These are phyloP conservation scores for Drosophila murphyi DNA, from an alignment of 1,140 invertebrate species.

Conservation along the genomic window DNA sequence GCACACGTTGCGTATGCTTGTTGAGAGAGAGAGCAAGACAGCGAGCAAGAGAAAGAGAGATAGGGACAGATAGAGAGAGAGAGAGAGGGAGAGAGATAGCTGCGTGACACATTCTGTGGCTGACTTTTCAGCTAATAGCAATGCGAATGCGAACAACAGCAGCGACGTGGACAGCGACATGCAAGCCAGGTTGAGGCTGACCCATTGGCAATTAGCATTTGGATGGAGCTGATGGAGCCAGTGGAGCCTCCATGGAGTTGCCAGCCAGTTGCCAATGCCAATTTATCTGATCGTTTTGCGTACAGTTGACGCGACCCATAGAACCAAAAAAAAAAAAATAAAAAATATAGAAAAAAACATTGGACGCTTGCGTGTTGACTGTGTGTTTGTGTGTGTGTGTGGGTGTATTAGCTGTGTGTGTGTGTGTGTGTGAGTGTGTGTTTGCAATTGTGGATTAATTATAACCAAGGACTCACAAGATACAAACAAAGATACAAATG, in stretches of 20 bases:
- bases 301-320: constrained; percentile 40
- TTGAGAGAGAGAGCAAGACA: neutral
- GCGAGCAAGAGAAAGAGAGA: neutral
- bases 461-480: constrained; percentile 78
- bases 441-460: constrained; percentile 80
- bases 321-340: neutral
- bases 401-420: constrained; percentile 9
- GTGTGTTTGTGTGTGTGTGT: neutral
- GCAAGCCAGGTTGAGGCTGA: constrained; percentile 54
- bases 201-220: constrained; percentile 78
- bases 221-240: constrained; percentile 35
- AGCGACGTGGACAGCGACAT: constrained; percentile 48
- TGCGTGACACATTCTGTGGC: constrained; percentile 69
- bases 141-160: neutral
- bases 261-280: constrained; percentile 49
- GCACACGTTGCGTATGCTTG: constrained; percentile 63
- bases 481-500: constrained; percentile 80
- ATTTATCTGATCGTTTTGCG: constrained; percentile 52
- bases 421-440: constrained; percentile 37
- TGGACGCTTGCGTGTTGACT: constrained; percentile 50
- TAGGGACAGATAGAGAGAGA: neutral
- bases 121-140: constrained; percentile 66
- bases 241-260: neutral
- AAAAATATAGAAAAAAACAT: constrained; percentile 14
- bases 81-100: constrained; percentile 28